Evolutionary conservation across 2,888 invertebrate species (phyloP).

Genomic region (Tenthredo distinguenda): DNA sequence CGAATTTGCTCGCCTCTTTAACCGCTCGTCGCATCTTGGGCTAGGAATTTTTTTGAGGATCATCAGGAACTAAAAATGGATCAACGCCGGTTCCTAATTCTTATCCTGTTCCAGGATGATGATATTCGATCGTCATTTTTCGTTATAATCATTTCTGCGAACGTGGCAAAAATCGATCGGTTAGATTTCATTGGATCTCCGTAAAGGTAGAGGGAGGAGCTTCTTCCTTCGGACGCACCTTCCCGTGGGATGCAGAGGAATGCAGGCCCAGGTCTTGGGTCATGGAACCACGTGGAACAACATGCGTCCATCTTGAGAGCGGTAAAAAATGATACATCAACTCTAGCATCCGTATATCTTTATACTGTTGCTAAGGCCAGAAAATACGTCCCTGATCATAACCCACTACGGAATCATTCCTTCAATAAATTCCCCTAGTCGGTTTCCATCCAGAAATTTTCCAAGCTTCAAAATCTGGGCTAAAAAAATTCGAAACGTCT

Average conservation of each 20-base stretch:
- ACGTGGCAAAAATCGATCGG: conserved; percentile 31
- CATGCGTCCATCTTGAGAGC: conserved; percentile 40
- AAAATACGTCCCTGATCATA: background rate
- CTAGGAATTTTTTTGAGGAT: background rate
- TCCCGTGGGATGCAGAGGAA: conserved; percentile 42
- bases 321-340: conserved; percentile 47
- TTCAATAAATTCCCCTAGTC: background rate
- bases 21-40: background rate
- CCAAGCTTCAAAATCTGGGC: background rate
- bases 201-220: conserved; percentile 25
- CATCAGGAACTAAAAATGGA: background rate
- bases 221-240: conserved; percentile 36
- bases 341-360: conserved; percentile 47
- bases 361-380: conserved; percentile 41
- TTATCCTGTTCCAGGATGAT: background rate
- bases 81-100: background rate
- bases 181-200: conserved; percentile 3
- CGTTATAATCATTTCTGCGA: background rate
- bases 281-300: conserved; percentile 45
- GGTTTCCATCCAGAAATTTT: background rate
- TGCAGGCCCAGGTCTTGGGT: conserved; percentile 40
- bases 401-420: background rate
- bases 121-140: background rate
- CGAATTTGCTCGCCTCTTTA: conserved; percentile 31
- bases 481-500: background rate